Conservation (phyloP, 2,888 invertebrate genomes). For the Eupithecia tripunctaria region DNA sequence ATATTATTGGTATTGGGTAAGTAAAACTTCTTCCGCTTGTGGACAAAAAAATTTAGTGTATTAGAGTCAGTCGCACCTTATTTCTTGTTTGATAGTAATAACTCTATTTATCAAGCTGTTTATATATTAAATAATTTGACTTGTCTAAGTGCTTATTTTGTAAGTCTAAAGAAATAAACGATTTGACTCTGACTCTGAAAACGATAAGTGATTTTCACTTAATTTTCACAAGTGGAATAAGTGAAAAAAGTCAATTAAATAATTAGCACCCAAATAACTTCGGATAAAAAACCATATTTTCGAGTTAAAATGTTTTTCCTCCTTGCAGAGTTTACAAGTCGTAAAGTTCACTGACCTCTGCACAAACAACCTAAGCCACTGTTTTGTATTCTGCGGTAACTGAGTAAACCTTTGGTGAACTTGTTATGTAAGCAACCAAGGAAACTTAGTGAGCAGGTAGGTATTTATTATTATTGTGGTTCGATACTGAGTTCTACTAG, state of each 20-base stretch:
- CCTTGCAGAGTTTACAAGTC: conserved; percentile 38
- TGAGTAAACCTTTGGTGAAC: conserved; percentile 18
- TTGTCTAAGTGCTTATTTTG: no score
- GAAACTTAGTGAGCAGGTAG: background rate
- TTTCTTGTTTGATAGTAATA: no score
- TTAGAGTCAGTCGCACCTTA: no score
- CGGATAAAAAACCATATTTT: background rate
- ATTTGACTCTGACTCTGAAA: no score
- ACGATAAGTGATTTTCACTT: no score
- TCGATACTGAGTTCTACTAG: no score
- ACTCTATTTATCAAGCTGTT: no score
- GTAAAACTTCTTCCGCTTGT: no score
- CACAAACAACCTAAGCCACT: conserved; percentile 37
- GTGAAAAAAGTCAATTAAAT: background rate
- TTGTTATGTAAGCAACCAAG: conserved; percentile 4
- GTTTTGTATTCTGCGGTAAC: conserved; percentile 16
- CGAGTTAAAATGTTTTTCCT: conserved; percentile 9
- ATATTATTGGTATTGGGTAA: no score
- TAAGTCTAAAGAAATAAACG: no score
- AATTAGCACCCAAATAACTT: background rate
- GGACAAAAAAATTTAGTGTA: no score
- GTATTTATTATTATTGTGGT: background rate
- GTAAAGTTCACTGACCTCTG: conserved; percentile 41
- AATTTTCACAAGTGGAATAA: background rate
- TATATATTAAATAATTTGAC: no score